Evolutionary conservation across 2,888 invertebrate species (phyloP).

Genomic region (Tenthredo notha): DNA sequence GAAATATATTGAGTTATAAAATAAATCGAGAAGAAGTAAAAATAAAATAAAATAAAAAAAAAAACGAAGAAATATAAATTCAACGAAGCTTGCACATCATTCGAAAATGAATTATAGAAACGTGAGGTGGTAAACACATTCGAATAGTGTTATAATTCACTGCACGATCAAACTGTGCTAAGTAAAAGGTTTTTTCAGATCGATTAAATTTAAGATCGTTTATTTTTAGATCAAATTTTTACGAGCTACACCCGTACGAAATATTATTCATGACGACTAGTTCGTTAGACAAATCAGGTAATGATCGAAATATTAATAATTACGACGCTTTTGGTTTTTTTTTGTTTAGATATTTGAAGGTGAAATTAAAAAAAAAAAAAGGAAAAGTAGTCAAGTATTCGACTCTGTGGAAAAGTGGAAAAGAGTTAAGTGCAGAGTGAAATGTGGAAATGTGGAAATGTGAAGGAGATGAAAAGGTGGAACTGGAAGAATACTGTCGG

Average conservation of each 20-base stretch:
- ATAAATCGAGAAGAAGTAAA: not conserved
- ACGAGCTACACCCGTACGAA: not conserved
- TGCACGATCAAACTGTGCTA: not conserved
- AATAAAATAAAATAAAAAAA: not conserved
- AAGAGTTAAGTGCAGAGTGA: constrained; percentile 1
- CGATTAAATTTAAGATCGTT: not conserved
- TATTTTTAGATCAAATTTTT: not conserved
- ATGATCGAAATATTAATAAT: not conserved
- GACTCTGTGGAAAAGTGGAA: not conserved
- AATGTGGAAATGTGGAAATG: not conserved
- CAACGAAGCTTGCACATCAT: not conserved
- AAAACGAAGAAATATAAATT: not conserved
- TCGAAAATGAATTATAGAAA: constrained; percentile 17
- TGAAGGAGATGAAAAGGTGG: not conserved
- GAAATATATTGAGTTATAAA: not conserved
- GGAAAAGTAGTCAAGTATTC: not conserved
- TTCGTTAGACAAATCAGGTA: not conserved
- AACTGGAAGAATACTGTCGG: not conserved
- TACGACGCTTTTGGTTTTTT: no score
- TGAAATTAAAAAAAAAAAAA: not conserved
- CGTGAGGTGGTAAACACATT: not conserved
- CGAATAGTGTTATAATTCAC: not conserved
- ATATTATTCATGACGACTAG: not conserved
- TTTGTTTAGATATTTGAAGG: not conserved
- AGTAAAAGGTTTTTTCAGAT: not conserved